Percentiles rank a stretch among this genome's conserved stretches.
phyloP scores from a whole-genome alignment of 2,113 vertebrate species.

The Sorex fumeus region DNA sequence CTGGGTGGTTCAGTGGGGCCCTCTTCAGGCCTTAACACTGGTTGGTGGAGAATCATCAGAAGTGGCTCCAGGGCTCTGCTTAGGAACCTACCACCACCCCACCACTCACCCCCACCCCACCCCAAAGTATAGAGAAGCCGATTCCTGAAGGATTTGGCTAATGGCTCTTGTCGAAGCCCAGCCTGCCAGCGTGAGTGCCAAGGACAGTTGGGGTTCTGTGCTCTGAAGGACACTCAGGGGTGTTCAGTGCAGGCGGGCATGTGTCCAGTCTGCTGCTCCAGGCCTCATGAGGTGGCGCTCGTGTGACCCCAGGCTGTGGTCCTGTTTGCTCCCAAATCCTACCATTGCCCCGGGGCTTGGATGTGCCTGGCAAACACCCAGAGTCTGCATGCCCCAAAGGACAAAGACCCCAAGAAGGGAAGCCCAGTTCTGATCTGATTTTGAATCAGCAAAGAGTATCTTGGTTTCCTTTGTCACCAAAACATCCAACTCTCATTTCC shows the following conservation, averaged over 20 bases:
- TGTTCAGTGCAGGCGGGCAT: neutral
- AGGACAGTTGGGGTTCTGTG: neutral
- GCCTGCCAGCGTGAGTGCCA: neutral
- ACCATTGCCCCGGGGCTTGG: neutral
- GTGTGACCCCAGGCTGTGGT: neutral
- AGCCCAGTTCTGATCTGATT: constrained; percentile 19
- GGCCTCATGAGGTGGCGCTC: neutral
- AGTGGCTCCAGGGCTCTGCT: too few species aligned
- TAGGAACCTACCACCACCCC: too few species aligned
- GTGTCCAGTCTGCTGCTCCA: neutral
- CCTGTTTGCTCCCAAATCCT: neutral
- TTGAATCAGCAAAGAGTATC: neutral
- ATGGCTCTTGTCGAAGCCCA: neutral
- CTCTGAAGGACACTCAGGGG: neutral
- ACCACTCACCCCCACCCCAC: too few species aligned
- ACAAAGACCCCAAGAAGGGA: constrained; percentile 9
- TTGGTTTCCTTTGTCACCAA: neutral
- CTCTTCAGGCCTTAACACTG: too few species aligned
- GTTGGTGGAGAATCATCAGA: too few species aligned
- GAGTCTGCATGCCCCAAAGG: neutral
- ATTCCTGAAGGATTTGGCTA: neutral
- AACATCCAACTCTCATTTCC: constrained; percentile 29
- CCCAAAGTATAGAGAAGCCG: neutral
- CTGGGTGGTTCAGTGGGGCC: too few species aligned
- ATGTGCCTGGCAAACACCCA: neutral